phyloP scores from a whole-genome alignment of 2,888 invertebrate genomes.

The Elmis aenea region DNA sequence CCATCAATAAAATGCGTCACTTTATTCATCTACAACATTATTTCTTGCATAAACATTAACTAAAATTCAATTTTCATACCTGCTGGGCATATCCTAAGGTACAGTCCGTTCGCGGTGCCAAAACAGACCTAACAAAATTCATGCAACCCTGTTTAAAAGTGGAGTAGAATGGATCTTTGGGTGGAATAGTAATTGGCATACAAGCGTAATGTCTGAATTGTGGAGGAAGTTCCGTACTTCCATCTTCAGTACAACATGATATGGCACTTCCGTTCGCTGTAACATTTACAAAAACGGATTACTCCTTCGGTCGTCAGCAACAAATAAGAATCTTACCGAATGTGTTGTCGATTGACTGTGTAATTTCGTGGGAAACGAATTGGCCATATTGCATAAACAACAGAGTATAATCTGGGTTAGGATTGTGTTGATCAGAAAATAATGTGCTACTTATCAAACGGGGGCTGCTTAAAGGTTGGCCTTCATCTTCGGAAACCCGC shows the following conservation, averaged over 20 bases:
- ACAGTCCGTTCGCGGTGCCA: slow-evolving; percentile 64
- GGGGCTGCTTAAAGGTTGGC: slow-evolving; percentile 58
- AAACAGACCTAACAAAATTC: slow-evolving; percentile 66
- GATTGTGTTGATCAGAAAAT: slow-evolving; percentile 55
- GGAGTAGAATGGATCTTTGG: slow-evolving; percentile 57
- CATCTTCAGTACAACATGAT: slow-evolving; percentile 65
- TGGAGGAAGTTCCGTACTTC: slow-evolving; percentile 49
- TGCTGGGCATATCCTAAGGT: slow-evolving; percentile 66
- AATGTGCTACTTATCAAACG: slow-evolving; percentile 62
- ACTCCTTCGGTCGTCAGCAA: background rate
- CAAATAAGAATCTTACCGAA: slow-evolving; percentile 51
- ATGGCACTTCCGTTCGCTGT: slow-evolving; percentile 65
- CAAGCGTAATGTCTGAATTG: slow-evolving; percentile 62
- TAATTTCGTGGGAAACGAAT: slow-evolving; percentile 70
- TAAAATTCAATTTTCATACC: slow-evolving; percentile 38
- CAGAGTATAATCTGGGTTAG: slow-evolving; percentile 59
- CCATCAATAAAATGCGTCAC: slow-evolving; percentile 70
- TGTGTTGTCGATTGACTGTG: slow-evolving; percentile 64
- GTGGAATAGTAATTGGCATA: slow-evolving; percentile 58
- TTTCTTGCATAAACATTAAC: background rate
- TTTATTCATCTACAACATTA: slow-evolving; percentile 68
- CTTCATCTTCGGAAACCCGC: slow-evolving; percentile 50
- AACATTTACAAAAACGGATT: background rate
- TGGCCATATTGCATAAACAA: slow-evolving; percentile 78
- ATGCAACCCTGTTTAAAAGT: slow-evolving; percentile 59